phyloP scores from a whole-genome alignment of 2,888 invertebrate genomes.

The Criorhina ranunculi region DNA sequence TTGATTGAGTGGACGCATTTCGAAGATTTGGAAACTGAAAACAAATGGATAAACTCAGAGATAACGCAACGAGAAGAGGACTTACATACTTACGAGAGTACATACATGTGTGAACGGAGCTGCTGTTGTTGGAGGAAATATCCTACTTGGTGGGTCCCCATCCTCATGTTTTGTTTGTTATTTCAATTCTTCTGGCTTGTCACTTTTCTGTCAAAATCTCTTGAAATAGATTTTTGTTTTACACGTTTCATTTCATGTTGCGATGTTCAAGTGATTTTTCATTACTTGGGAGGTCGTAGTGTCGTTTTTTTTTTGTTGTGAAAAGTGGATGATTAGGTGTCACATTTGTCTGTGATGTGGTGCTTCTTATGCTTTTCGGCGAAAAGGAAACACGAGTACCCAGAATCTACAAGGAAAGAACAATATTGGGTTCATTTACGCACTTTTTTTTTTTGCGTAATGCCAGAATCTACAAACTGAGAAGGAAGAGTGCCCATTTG shows the following conservation, averaged over 20 bases:
- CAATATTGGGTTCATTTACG: too few species aligned
- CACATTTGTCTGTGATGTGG: neutral
- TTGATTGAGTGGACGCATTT: conserved; percentile 73
- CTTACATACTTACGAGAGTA: too few species aligned
- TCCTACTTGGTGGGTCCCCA: conserved; percentile 58
- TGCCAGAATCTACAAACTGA: too few species aligned
- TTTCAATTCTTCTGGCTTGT: conserved; percentile 58
- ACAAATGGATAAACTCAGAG: neutral
- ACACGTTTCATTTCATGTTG: conserved; percentile 38
- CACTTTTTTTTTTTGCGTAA: too few species aligned
- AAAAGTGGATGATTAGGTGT: conserved; percentile 53
- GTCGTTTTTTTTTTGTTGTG: conserved; percentile 2
- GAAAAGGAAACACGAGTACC: too few species aligned
- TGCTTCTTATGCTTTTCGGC: too few species aligned
- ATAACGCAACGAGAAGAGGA: conserved; percentile 25
- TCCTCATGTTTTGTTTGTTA: conserved; percentile 66
- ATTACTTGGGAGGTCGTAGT: conserved; percentile 64
- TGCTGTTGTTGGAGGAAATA: conserved; percentile 15
- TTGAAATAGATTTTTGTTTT: conserved; percentile 66
- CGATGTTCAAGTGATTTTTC: conserved; percentile 62
- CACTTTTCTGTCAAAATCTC: conserved; percentile 65
- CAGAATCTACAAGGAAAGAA: too few species aligned
- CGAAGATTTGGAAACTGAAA: conserved; percentile 45
- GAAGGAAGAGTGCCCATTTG: too few species aligned
- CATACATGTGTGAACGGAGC: conserved; percentile 3